Base-by-base conservation (phyloP, 2,888 invertebrate genomes). In the Lasioglossum leucozonium region DNA sequence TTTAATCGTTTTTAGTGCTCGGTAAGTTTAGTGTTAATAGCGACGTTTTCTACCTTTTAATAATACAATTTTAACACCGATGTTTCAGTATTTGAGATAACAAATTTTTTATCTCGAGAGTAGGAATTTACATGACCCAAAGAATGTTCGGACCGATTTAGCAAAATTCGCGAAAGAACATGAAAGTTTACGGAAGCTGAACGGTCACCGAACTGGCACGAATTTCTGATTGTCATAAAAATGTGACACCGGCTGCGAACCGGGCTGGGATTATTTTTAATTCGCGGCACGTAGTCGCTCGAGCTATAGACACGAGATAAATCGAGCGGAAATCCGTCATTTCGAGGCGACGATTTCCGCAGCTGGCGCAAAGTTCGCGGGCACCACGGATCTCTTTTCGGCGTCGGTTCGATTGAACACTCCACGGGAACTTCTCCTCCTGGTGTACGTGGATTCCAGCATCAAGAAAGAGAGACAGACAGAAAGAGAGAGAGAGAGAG, bases 331-430 rank as follows among this genome's bases (percentile, higher is more conserved):
- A 47, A 42, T n/a, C 26, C 69, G 69, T 62, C 69, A 72, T 79
- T 37, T n/a, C 58, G n/a, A 37, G 30, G 69, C 58, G 81, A 82
- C 85, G 76, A 86, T 84, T 81, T 84, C 78, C 71, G 42, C 79
- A 79, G 37, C 67, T 37, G 37, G 34, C 4, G 37, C 51, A 80
- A 84, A 87, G 76, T 85, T 84, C 72, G 44, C 16, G 80, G 84
- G 51, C 34, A 79, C 78, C 69, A 76, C 40, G 77, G 42, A n/a
- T 65, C 65, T 73, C 82, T 78, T 74, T 65, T 34, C 80, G 73
- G 72, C 72, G 67, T 44, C 44, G 69, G 82, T 76, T 72, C 82
- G 8, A 42, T 37, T 40, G 77, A 78, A 84, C 77, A 81, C 84
- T 79, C n/a, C 77, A 55, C 16, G 76, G 62, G 62, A 75, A 86